phyloP scores from a whole-genome alignment of 37 sponge, comb jelly and placozoan genomes.

The Mnemiopsis leidyi region DNA sequence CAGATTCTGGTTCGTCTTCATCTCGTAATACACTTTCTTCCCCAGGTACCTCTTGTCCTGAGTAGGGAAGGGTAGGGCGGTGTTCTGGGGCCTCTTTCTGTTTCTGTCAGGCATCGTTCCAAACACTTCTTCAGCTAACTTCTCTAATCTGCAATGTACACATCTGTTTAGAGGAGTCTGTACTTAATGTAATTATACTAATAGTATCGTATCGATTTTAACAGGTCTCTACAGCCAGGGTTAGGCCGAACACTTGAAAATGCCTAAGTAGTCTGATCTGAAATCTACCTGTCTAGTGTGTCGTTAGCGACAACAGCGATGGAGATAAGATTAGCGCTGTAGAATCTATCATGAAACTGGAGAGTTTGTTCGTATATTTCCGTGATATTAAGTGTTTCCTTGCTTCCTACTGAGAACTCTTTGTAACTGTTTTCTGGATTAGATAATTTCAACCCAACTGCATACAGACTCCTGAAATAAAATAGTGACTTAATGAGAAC shows the following conservation, averaged over 20 bases:
- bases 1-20: neutral
- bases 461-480: slow-evolving; percentile 18
- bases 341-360: neutral
- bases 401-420: neutral
- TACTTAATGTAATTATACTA: no score
- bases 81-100: neutral
- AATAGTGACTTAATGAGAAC: no score
- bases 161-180: no score
- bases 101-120: slow-evolving; percentile 6
- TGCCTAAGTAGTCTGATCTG: neutral
- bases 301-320: neutral
- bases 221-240: neutral
- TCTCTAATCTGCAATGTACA: neutral
- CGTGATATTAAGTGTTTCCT: neutral
- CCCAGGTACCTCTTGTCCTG: neutral
- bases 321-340: slow-evolving; percentile 31
- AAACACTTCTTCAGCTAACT: neutral
- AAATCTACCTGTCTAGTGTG: neutral
- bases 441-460: neutral
- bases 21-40: neutral
- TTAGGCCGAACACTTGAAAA: neutral
- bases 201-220: neutral
- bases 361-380: neutral
- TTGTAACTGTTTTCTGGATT: neutral
- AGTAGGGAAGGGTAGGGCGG: neutral